These are phyloP conservation scores for Drosophila orosa DNA, from an alignment of 1,140 invertebrate genomes.

Conservation along the genomic window DNA sequence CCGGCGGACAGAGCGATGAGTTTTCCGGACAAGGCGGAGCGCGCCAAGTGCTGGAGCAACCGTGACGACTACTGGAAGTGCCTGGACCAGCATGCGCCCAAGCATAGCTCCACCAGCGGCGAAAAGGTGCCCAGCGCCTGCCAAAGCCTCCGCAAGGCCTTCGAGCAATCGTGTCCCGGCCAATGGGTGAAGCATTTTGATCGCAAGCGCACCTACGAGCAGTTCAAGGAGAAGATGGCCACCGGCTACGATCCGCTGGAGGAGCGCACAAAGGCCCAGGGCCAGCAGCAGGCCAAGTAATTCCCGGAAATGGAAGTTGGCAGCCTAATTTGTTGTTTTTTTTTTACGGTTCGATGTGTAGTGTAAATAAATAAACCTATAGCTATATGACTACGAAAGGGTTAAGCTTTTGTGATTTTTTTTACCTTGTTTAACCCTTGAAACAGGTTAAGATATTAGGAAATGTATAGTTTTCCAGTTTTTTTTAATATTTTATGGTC, in stretches of 20 bases:
- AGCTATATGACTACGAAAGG: conserved; percentile 30
- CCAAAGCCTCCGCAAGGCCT: conserved; percentile 89
- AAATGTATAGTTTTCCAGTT: background rate
- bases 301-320: background rate
- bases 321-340: conserved; percentile 30
- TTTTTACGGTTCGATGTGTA: conserved; percentile 62
- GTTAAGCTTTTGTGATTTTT: background rate
- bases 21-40: conserved; percentile 92
- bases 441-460: background rate
- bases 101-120: conserved; percentile 80
- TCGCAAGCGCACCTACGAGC: conserved; percentile 93
- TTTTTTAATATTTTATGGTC: background rate
- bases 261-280: conserved; percentile 37
- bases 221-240: conserved; percentile 95
- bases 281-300: conserved; percentile 34
- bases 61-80: conserved; percentile 96
- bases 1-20: conserved; percentile 86
- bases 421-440: background rate
- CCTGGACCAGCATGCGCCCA: conserved; percentile 88
- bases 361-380: conserved; percentile 58
- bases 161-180: conserved; percentile 92
- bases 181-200: conserved; percentile 98
- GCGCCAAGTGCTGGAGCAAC: conserved; percentile 92
- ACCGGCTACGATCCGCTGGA: conserved; percentile 91
- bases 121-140: conserved; percentile 87